Evolutionary conservation across 2,797 vertebrate species (phyloP), one percentile per base, ranked within the genome.

Genomic region (Xenopus petersii): DNA sequence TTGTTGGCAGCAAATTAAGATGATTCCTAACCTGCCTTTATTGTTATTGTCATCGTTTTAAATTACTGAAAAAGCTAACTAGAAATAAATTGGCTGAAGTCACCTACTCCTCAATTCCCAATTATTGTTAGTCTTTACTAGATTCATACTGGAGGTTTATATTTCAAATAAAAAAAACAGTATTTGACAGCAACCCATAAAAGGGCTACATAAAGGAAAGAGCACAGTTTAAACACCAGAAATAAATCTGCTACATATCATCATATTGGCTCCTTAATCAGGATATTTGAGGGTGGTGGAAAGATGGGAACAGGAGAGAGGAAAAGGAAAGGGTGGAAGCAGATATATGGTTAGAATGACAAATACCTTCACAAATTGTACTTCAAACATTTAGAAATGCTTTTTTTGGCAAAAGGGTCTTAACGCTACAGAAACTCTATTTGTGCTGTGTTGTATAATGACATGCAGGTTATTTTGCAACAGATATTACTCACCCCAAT

Each of bases 401-500:
- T 60, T 42, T 26, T 16, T 12, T 60, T 33, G 26, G 13, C 58
- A 60, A 26, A 56, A 60, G 2, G 0, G 21, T 11, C 3, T 24
- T 26, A 26, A 60, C 17, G 24, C 11, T 24, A 1, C 3, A 60
- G 58, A 10, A 11, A 60, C 24, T 10, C 17, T 11, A 10, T 60
- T 8, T 60, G 10, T 26, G 21, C 58, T 24, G 21, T 12, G 8
- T 56, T 9, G 16, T 16, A 15, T 2, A 24, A 60, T 24, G 2
- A 11, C 0, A 26, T 4, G 9, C 58, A 60, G 17, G 58, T 24
- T 12, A 26, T 26, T 24, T 60, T 24, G 24, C 10, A 26, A 9
- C 51, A 42, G 16, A 64, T 4, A 26, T 42, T 51, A 86, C 96
- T 96, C 89, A 98, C 97, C 92, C 98, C 98, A 58, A 99, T 90